phyloP scores from a whole-genome alignment of 2,797 vertebrate genomes.

The Nannoperca australis region DNA sequence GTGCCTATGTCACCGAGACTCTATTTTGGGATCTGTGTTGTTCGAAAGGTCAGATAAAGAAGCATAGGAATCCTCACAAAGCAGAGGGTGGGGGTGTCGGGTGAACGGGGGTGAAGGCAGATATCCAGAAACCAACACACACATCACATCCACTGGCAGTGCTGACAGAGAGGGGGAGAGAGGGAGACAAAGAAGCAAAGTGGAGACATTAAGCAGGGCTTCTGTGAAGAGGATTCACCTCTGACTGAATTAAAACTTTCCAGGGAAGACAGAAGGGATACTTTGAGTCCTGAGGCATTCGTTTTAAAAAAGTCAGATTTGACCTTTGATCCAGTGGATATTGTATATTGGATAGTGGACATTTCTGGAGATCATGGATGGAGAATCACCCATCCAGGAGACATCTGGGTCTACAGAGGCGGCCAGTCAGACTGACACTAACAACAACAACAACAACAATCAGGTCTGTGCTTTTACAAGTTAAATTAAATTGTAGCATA shows the following conservation, averaged over 20 bases:
- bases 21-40: constrained; percentile 86
- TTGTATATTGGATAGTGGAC: neutral
- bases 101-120: constrained; percentile 53
- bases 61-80: constrained; percentile 72
- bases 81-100: constrained; percentile 64
- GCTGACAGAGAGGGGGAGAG: constrained; percentile 42
- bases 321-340: constrained; percentile 30
- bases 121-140: constrained; percentile 58
- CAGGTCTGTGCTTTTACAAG: constrained; percentile 56
- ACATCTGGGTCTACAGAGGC: constrained; percentile 29
- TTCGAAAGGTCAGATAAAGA: constrained; percentile 87
- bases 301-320: constrained; percentile 6
- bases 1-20: constrained; percentile 74
- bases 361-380: constrained; percentile 66
- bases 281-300: neutral
- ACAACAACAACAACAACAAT: constrained; percentile 65
- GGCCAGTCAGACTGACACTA: constrained; percentile 56
- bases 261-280: neutral
- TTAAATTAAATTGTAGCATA: neutral
- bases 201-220: constrained; percentile 14
- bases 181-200: constrained; percentile 17
- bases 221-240: constrained; percentile 5
- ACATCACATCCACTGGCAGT: constrained; percentile 46
- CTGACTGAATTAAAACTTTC: constrained; percentile 33
- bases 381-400: constrained; percentile 55